Evolutionary conservation across 2,888 invertebrate species (phyloP).

Genomic region (Lepas anatifera): DNA sequence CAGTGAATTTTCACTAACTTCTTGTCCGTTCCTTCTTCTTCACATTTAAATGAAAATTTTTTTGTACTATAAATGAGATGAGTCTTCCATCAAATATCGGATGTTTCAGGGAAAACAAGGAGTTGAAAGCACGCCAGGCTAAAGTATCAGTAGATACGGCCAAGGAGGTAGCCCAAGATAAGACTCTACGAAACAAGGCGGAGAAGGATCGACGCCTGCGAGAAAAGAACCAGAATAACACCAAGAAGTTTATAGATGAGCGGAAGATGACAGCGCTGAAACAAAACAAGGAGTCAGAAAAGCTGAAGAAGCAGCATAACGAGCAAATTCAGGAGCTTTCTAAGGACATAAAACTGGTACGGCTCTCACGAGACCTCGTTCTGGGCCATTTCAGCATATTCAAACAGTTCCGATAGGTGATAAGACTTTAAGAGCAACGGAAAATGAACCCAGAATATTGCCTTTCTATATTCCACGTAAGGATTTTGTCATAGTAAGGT

Average conservation of each 20-base stretch:
- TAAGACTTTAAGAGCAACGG: too few relatives aligned
- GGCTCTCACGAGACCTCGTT: too few relatives aligned
- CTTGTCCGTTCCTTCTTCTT: conserved; percentile 19
- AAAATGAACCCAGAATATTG: too few relatives aligned
- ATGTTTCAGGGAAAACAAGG: conserved; percentile 89
- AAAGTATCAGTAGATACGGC: conserved; percentile 95
- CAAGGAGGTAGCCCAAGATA: conserved; percentile 90
- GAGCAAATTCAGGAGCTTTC: conserved; percentile 81
- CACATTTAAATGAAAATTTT: too few relatives aligned
- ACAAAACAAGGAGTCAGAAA: conserved; percentile 81
- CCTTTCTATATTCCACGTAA: too few relatives aligned
- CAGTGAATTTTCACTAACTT: neutral
- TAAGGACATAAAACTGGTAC: conserved; percentile 76
- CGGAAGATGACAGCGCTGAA: conserved; percentile 75
- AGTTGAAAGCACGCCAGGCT: conserved; percentile 86
- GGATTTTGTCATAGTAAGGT: too few relatives aligned
- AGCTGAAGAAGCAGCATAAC: conserved; percentile 79
- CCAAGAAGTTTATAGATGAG: conserved; percentile 94
- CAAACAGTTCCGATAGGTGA: too few relatives aligned
- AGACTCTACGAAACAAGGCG: conserved; percentile 87
- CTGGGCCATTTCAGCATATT: too few relatives aligned
- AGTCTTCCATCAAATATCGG: too few relatives aligned
- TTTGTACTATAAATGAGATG: too few relatives aligned
- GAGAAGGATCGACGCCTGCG: conserved; percentile 87
- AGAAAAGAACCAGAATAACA: conserved; percentile 95